Base-by-base conservation (phyloP, 2,113 vertebrate species). In the Taxidea taxus region DNA sequence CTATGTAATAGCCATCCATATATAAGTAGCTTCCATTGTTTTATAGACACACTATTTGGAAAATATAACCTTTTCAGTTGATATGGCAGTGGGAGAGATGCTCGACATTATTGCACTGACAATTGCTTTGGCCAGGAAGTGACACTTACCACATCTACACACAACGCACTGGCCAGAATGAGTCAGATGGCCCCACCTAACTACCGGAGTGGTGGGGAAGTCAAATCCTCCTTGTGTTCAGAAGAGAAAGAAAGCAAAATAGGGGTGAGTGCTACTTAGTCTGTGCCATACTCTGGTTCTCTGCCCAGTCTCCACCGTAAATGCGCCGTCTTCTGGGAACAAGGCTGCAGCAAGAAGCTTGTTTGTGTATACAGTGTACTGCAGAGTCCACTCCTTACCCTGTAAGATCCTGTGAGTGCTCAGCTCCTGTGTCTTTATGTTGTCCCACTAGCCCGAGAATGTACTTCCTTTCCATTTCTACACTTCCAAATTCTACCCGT, bases 301-400 rank as follows among this genome's bases (percentile, higher is more conserved):
- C 60, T 18, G 31, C n/a, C 4, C 23, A 90, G 66, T 21, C 6
- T 34, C 51, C 13, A 9, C 34, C 42, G 21, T n/a, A 75, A 77
- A 42, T 42, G 54, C 13, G 11, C 12, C 10, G 0, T 74, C 93
- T 82, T 58, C 29, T 29, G 60, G 10, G n/a, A 49, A 47, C 21
- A 91, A 93, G 14, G 42, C 74, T 16, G 34, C 4, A 34, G 42
- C 7, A 49, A 81, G 42, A 68, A 81, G 39, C 3, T 6, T 31
- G 4, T 39, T 12, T 58, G 7, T 15, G 27, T 6, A 31, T 1
- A 62, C 6, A 3, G 6, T 23, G 0, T 25, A 18, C 4, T 15
- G 2, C 15, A 14, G 2, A 44, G 78, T 75, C 37, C 15, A 27
- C 10, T 74, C 39, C 21, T 80, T 18, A 4, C 29, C 83, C 58